These are phyloP conservation scores for Pongo pygmaeus DNA, from an alignment of 2,113 vertebrate species.

Conservation along the genomic window DNA sequence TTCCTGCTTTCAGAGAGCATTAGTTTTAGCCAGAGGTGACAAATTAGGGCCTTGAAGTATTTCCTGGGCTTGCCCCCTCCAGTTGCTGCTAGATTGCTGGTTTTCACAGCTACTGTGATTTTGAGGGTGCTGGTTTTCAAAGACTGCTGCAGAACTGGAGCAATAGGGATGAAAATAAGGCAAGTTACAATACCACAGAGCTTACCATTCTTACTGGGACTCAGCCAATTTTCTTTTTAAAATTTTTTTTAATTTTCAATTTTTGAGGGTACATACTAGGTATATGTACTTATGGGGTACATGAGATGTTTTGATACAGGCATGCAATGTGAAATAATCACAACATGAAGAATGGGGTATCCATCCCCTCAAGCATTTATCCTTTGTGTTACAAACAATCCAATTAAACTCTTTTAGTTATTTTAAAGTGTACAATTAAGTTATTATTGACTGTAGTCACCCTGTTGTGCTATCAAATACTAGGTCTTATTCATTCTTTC, in stretches of 20 bases:
- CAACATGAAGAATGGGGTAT: too few species aligned
- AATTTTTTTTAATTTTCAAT: neutral
- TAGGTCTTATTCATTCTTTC: too few species aligned
- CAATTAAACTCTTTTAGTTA: too few species aligned
- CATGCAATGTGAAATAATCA: too few species aligned
- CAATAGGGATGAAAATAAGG: neutral
- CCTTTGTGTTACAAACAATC: too few species aligned
- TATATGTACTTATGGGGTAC: too few species aligned
- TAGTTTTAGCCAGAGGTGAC: neutral
- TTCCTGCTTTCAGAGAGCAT: neutral
- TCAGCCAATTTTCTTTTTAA: neutral
- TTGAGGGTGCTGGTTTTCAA: neutral
- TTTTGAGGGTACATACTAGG: too few species aligned
- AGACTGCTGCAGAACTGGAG: neutral
- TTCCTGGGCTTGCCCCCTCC: neutral
- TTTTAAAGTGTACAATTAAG: too few species aligned
- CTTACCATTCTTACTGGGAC: neutral
- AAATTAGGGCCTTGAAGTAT: neutral
- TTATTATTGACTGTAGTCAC: too few species aligned
- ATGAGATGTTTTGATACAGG: too few species aligned
- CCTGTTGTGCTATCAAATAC: too few species aligned
- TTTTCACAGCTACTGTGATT: neutral
- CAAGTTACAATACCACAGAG: neutral
- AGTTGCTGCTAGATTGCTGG: neutral
- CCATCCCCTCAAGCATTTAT: too few species aligned